A percentile compares a stretch with the other conserved stretches of the same genome.
phyloP scores from a whole-genome alignment of 1,140 invertebrate species.

The Drosophila pruinosa region DNA sequence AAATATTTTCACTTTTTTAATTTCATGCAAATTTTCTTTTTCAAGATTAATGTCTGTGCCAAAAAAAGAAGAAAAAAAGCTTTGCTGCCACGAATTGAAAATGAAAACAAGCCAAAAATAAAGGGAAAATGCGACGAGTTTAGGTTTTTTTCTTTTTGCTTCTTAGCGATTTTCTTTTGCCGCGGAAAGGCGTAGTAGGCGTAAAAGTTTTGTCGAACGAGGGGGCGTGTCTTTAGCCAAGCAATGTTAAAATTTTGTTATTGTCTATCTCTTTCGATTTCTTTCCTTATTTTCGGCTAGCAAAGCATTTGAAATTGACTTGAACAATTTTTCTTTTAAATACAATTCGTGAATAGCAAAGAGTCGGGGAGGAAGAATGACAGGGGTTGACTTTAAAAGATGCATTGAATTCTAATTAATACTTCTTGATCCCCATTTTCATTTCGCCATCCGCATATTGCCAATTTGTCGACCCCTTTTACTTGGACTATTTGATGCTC shows the following conservation, averaged over 20 bases:
- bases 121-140: not conserved
- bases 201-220: constrained; percentile 15
- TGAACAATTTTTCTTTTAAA: constrained; percentile 2
- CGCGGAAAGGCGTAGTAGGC: constrained; percentile 11
- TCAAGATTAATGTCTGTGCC: constrained; percentile 73
- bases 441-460: constrained; percentile 20
- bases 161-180: not conserved
- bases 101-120: constrained; percentile 25
- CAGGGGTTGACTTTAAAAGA: not conserved
- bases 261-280: constrained; percentile 8
- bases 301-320: constrained; percentile 49
- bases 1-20: constrained; percentile 75
- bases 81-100: constrained; percentile 33
- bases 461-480: constrained; percentile 27
- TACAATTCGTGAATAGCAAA: not conserved
- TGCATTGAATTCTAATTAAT: constrained; percentile 68
- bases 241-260: constrained; percentile 1
- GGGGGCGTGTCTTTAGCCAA: constrained; percentile 27
- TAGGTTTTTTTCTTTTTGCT: not conserved
- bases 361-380: not conserved
- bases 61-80: constrained; percentile 42
- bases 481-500: constrained; percentile 27
- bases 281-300: not conserved
- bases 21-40: constrained; percentile 79
- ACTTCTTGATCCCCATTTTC: constrained; percentile 24